Conservation (phyloP, 2,888 invertebrate species). For the Yponomeuta malinellus region DNA sequence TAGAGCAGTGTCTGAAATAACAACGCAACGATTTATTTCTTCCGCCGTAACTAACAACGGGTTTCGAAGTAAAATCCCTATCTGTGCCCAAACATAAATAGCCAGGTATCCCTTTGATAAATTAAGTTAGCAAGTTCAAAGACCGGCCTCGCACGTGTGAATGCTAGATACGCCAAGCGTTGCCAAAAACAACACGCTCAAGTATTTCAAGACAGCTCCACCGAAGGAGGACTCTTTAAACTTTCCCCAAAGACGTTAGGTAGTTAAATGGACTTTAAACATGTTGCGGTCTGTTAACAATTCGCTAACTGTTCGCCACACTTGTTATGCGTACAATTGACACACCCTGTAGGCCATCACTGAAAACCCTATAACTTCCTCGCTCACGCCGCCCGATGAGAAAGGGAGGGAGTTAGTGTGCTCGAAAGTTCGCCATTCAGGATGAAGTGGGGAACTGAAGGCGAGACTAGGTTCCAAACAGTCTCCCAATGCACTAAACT, state of each 20-base stretch:
- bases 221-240: conserved; percentile 22
- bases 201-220: conserved; percentile 17
- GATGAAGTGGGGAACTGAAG: conserved; percentile 5
- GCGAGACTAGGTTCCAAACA: neutral
- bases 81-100: neutral
- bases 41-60: neutral
- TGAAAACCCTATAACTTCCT: conserved; percentile 1
- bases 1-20: no score
- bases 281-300: conserved; percentile 32
- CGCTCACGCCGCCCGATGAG: neutral
- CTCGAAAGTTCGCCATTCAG: conserved; percentile 5
- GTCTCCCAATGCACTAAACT: conserved; percentile 4
- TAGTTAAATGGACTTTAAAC: conserved; percentile 40
- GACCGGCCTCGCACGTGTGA: neutral
- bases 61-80: neutral
- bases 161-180: neutral
- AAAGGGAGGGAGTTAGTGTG: neutral
- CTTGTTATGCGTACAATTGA: conserved; percentile 11
- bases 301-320: conserved; percentile 24
- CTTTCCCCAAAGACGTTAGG: conserved; percentile 34
- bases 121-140: neutral
- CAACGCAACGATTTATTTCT: conserved; percentile 1
- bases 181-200: neutral
- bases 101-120: neutral
- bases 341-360: neutral